phyloP scores from a whole-genome alignment of 2,888 invertebrate genomes.

The Panopea generosa region DNA sequence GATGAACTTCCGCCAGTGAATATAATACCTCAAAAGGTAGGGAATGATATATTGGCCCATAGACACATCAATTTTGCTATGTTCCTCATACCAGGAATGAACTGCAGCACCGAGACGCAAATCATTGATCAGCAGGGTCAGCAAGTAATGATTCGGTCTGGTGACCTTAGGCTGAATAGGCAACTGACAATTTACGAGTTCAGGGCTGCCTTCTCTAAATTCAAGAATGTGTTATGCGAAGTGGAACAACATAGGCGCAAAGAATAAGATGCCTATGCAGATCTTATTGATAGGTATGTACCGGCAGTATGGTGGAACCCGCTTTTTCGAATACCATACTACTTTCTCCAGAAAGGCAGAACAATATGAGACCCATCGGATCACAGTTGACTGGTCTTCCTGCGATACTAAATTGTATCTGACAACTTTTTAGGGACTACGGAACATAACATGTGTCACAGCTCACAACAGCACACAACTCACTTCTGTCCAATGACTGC shows the following conservation, averaged over 20 bases:
- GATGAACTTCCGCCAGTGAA: neutral
- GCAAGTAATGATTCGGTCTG: neutral
- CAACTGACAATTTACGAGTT: neutral
- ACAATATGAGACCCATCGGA: neutral
- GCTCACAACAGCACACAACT: no score
- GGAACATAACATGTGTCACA: no score
- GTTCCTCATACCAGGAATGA: neutral
- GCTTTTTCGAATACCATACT: conserved; percentile 7
- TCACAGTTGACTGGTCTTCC: neutral
- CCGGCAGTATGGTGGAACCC: neutral
- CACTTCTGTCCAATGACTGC: no score
- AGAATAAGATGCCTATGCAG: neutral
- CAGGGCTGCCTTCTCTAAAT: conserved; percentile 1
- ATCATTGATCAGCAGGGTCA: neutral
- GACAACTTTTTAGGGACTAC: no score
- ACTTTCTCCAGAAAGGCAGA: conserved; percentile 14
- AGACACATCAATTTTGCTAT: neutral
- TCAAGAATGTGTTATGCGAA: neutral
- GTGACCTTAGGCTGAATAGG: neutral
- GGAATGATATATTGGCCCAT: neutral
- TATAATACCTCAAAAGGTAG: neutral
- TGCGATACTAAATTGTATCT: neutral
- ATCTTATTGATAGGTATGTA: neutral
- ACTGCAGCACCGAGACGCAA: neutral
- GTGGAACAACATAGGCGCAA: neutral